Percentiles rank a stretch among this genome's conserved stretches.
Conservation (phyloP, 1,140 invertebrate genomes). For the Cataglyphis hispanica region DNA sequence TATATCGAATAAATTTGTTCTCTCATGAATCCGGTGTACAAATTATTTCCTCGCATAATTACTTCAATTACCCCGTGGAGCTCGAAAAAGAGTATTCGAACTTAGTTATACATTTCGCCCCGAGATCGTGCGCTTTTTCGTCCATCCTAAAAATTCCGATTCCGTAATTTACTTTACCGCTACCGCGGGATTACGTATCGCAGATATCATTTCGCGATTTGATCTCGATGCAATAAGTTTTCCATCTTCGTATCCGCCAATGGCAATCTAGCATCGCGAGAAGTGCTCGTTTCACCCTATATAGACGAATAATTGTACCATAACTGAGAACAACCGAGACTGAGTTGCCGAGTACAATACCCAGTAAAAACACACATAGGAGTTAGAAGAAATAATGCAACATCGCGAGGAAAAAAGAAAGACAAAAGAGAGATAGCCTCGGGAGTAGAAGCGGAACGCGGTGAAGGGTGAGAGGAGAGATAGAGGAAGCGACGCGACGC, state of each 20-base stretch:
- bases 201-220: conserved; percentile 29
- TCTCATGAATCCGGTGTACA: conserved; percentile 77
- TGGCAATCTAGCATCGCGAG: neutral
- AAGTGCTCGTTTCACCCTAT: neutral
- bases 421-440: conserved; percentile 9
- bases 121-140: neutral
- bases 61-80: neutral
- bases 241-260: conserved; percentile 34
- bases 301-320: conserved; percentile 54
- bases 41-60: conserved; percentile 21
- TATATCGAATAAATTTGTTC: conserved; percentile 86
- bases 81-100: neutral
- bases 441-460: conserved; percentile 7
- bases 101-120: neutral
- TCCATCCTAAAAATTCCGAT: conserved; percentile 41
- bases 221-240: conserved; percentile 38
- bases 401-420: conserved; percentile 13
- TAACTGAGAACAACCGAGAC: conserved; percentile 25
- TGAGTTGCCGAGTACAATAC: neutral
- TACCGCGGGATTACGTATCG: conserved; percentile 37
- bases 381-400: conserved; percentile 49
- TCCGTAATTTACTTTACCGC: conserved; percentile 15
- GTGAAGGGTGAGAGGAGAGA: conserved; percentile 15
- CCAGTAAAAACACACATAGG: conserved; percentile 21
- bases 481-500: conserved; percentile 5